Evolutionary conservation across 2,888 invertebrate genomes (phyloP).

Genomic region (Ichneumoninae sp.): DNA sequence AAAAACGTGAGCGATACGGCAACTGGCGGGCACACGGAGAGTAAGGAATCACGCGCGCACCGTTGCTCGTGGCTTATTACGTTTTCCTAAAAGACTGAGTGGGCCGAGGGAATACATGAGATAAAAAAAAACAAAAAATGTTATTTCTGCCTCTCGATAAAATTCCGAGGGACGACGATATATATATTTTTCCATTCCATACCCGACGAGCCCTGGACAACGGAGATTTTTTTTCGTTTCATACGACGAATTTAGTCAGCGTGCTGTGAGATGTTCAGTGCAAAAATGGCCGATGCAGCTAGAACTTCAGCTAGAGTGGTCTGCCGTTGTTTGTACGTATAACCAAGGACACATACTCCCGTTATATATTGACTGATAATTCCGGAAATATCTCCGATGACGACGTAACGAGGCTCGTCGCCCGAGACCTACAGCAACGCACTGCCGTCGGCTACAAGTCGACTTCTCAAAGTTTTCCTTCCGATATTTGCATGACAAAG

Average conservation of each 20-base stretch:
- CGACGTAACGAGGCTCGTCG: slow-evolving; percentile 54
- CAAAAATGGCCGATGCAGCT: no score
- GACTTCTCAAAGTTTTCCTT: slow-evolving; percentile 54
- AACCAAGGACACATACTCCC: neutral
- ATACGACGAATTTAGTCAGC: slow-evolving; percentile 24
- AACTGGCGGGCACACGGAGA: slow-evolving; percentile 6
- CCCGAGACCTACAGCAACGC: slow-evolving; percentile 3
- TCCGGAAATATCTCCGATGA: slow-evolving; percentile 52
- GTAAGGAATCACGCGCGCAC: slow-evolving; percentile 62
- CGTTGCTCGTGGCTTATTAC: slow-evolving; percentile 68
- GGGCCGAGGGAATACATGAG: slow-evolving; percentile 19
- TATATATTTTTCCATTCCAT: slow-evolving; percentile 15
- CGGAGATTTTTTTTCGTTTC: slow-evolving; percentile 35
- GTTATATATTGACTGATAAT: slow-evolving; percentile 35
- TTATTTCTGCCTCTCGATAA: slow-evolving; percentile 63
- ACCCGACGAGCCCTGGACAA: neutral
- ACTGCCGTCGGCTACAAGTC: slow-evolving; percentile 41
- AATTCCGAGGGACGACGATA: slow-evolving; percentile 48
- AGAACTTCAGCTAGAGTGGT: neutral
- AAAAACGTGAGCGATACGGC: slow-evolving; percentile 15
- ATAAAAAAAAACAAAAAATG: slow-evolving; percentile 57
- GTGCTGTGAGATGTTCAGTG: no score
- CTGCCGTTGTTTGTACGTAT: neutral
- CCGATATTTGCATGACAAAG: slow-evolving; percentile 62
- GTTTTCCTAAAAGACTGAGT: slow-evolving; percentile 56